Evolutionary conservation across 2,888 invertebrate genomes (phyloP).

Genomic region (Sinentomon sp.): DNA sequence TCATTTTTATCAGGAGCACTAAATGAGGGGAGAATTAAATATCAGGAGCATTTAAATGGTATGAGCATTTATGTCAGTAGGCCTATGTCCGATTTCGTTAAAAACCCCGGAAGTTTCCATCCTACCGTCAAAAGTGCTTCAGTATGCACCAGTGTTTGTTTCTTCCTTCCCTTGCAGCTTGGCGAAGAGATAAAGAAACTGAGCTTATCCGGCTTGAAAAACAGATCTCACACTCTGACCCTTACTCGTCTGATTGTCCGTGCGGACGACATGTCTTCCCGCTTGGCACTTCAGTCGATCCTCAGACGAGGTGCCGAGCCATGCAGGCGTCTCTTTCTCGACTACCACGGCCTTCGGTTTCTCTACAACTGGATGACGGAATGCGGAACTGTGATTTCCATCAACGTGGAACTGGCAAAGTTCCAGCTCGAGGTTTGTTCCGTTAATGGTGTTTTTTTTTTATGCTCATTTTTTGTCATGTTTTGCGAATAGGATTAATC

Average conservation of each 20-base stretch:
- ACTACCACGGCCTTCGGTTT: conserved; percentile 70
- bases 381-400: too few relatives aligned
- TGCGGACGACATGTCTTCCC: conserved; percentile 49
- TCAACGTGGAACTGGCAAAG: too few relatives aligned
- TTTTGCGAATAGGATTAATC: too few relatives aligned
- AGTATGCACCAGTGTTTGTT: conserved; percentile 5
- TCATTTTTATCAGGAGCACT: too few relatives aligned
- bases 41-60: too few relatives aligned
- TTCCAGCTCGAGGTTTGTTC: too few relatives aligned
- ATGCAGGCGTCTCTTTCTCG: conserved; percentile 59
- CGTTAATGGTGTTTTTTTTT: too few relatives aligned
- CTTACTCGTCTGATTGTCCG: conserved; percentile 76
- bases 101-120: background rate
- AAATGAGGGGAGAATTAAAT: too few relatives aligned
- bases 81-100: background rate
- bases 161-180: conserved; percentile 28
- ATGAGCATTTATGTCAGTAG: too few relatives aligned
- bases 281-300: conserved; percentile 37
- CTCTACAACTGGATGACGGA: conserved; percentile 82
- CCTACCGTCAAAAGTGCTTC: background rate
- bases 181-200: conserved; percentile 69
- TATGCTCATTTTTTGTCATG: too few relatives aligned
- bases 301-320: conserved; percentile 52
- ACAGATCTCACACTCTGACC: conserved; percentile 64
- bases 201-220: conserved; percentile 47